phyloP scores from a whole-genome alignment of 2,888 invertebrate genomes.

The Lamellibrachia satsuma region DNA sequence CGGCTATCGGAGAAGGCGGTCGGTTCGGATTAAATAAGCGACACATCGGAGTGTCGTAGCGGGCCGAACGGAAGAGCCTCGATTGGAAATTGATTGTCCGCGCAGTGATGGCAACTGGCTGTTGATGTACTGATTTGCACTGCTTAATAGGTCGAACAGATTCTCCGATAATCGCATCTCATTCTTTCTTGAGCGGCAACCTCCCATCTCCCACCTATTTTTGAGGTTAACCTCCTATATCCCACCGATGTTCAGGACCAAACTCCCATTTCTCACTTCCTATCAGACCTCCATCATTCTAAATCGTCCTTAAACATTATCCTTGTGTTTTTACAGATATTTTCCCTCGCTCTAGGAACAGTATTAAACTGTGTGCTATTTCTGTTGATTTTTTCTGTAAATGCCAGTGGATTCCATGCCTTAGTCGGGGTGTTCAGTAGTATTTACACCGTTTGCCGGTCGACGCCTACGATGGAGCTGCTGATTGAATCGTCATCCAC shows the following conservation, averaged over 20 bases:
- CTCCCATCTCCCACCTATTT: neutral
- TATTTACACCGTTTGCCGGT: neutral
- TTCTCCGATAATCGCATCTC: neutral
- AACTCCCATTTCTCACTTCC: too few relatives aligned
- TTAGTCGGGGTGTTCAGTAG: neutral
- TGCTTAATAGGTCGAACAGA: neutral
- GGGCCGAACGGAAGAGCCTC: neutral
- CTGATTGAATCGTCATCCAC: neutral
- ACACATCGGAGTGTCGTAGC: neutral
- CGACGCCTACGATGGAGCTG: neutral
- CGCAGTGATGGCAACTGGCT: too few relatives aligned
- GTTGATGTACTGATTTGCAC: neutral
- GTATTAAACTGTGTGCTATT: neutral
- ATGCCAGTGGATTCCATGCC: neutral
- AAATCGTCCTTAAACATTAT: too few relatives aligned
- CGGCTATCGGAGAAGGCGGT: neutral
- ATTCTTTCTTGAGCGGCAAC: neutral
- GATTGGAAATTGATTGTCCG: neutral
- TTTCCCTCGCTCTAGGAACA: neutral
- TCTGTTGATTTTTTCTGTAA: neutral
- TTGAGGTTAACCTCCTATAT: too few relatives aligned
- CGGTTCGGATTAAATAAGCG: conserved; percentile 2
- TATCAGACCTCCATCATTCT: too few relatives aligned
- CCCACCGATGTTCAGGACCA: too few relatives aligned
- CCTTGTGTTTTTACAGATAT: neutral